phyloP scores from a whole-genome alignment of 1,140 invertebrate species.

The Glomeris maerens region DNA sequence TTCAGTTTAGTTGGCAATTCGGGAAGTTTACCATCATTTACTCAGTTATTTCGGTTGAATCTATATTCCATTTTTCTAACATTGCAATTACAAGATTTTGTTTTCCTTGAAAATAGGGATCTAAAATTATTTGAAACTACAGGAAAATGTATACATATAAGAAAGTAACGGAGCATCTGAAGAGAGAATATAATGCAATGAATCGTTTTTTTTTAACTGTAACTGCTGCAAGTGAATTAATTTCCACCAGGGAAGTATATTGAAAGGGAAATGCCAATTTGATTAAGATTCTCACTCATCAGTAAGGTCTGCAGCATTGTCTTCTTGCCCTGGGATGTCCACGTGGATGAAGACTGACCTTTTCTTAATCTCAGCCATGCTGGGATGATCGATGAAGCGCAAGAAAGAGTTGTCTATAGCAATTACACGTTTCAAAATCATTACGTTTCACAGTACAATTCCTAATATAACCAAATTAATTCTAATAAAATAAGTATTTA shows the following conservation, averaged over 20 bases:
- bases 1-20: no score
- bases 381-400: constrained; percentile 59
- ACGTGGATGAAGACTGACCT: constrained; percentile 76
- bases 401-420: constrained; percentile 51
- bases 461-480: background rate
- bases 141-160: no score
- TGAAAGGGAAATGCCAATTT: no score
- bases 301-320: constrained; percentile 52
- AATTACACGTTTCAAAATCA: background rate
- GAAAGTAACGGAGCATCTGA: no score
- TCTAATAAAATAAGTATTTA: background rate
- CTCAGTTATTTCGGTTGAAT: no score
- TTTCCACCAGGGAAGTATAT: no score
- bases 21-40: no score
- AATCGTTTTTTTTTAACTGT: background rate
- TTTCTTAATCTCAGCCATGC: constrained; percentile 69
- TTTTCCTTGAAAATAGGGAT: no score
- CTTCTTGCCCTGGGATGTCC: constrained; percentile 75
- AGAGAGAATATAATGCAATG: constrained; percentile 7
- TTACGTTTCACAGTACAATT: background rate
- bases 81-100: no score
- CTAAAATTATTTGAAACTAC: no score
- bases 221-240: no score
- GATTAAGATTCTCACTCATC: constrained; percentile 37
- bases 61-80: no score